A percentile compares a stretch with the other conserved stretches of the same genome.
phyloP scores from a whole-genome alignment of 2,797 vertebrate genomes.

The Macropodus opercularis region DNA sequence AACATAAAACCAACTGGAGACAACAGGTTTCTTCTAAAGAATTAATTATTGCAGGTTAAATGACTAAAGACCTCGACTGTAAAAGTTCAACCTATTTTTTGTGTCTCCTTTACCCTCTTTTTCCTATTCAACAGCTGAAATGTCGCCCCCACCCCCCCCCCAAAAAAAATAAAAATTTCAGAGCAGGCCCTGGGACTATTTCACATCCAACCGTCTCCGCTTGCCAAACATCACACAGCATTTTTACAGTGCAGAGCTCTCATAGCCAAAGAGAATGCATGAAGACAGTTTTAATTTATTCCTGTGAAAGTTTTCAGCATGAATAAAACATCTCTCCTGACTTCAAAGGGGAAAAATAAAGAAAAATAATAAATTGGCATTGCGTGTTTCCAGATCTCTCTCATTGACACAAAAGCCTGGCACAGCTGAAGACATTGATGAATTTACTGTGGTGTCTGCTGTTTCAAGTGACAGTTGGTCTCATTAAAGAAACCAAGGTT shows the following conservation, averaged over 20 bases:
- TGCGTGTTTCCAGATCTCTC: constrained; percentile 53
- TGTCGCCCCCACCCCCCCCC: not conserved
- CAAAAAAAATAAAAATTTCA: constrained; percentile 12
- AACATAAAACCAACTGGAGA: too few species aligned
- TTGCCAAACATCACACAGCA: constrained; percentile 67
- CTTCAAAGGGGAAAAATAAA: constrained; percentile 73
- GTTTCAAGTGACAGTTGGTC: constrained; percentile 37
- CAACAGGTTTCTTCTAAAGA: too few species aligned
- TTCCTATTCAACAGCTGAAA: constrained; percentile 12
- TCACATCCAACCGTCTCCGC: constrained; percentile 35
- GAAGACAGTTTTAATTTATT: constrained; percentile 72
- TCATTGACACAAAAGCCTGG: constrained; percentile 52
- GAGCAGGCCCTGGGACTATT: constrained; percentile 28
- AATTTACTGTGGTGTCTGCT: constrained; percentile 35
- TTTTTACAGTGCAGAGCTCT: constrained; percentile 46
- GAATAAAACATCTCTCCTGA: constrained; percentile 73
- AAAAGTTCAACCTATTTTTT: not conserved
- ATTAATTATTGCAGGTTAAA: too few species aligned
- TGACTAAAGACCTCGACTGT: not conserved
- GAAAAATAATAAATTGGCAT: constrained; percentile 62
- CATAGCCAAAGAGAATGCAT: constrained; percentile 59
- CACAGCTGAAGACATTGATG: constrained; percentile 36
- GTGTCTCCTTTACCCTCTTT: not conserved
- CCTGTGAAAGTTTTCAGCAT: constrained; percentile 68
- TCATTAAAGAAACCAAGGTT: constrained; percentile 52